Base-by-base conservation (phyloP, 92 coral and sea anemone species). In the Actinernus sp. region DNA sequence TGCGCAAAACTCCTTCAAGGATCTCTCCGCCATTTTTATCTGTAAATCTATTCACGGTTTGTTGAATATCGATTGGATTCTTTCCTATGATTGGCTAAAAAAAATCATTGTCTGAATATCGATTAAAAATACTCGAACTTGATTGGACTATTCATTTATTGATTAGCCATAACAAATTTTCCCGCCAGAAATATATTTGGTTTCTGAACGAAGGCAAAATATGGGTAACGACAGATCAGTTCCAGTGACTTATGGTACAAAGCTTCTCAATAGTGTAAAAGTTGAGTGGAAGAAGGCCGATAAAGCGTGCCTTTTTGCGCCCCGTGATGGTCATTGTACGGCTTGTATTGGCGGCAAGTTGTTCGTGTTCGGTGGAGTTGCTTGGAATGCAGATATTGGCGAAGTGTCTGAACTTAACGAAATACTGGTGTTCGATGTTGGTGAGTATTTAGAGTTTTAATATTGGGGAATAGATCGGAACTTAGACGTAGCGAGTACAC, bases 251-350 rank as follows among this genome's bases (percentile, higher is more conserved):
- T 88, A 88, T 65, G 91, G 90, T 28, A 75, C 71, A 66, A 65
- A 62, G 65, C 86, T 88, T 10, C 70, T 84, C 36, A 84, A 84
- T 24, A 63, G 84, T 49, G 55, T 79, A 20, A 50, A 67, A 26
- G 74, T 84, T 22, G 84, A 68, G 40, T 88, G 91, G 90, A 78
- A 68, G 24, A 78, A 68, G 34, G 62, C 63, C 10, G 83, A 84
- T 26, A 72, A 70, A 58, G 52, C 51, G 22, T 55, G 30, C 7
- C 52, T 51, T 40, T 73, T 78, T 27, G 61, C 86, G 39, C 57
- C 84, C 25, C 84, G 91, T n/a, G 91, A 89, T 39, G 96, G 96
- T 26, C 96, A 89, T 41, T 84, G 96, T 55, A 81, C 96, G 24
- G 80, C 88, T 9, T 65, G 84, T 22, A 52, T 89, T 32, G 96